phyloP scores from a whole-genome alignment of 2,888 invertebrate species.

The Dichetophora obliterata region DNA sequence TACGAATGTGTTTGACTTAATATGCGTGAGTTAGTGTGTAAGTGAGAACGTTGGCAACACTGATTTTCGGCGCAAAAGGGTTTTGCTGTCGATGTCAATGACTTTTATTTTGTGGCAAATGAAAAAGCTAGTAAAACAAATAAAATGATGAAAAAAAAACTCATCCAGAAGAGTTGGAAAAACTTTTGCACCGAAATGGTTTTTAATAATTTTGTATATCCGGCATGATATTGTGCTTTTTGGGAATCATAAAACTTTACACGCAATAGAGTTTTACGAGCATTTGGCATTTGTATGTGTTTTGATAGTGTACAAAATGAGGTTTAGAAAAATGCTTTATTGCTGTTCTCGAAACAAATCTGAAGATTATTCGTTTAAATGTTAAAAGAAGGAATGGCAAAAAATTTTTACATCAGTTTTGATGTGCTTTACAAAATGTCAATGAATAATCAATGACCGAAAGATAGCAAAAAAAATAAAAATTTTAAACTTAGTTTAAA shows the following conservation, averaged over 20 bases:
- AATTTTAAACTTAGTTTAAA: too few species aligned
- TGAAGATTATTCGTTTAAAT: neutral
- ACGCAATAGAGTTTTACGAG: slow-evolving; percentile 64
- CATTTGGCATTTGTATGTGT: neutral
- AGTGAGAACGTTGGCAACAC: slow-evolving; percentile 17
- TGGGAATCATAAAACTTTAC: slow-evolving; percentile 53
- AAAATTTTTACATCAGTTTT: neutral
- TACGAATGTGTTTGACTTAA: neutral
- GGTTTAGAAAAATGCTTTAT: neutral
- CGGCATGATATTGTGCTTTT: slow-evolving; percentile 41
- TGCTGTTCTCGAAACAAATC: too few species aligned
- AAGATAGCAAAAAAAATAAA: too few species aligned
- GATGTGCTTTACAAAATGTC: neutral
- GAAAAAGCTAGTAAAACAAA: slow-evolving; percentile 14
- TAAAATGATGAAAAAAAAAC: neutral
- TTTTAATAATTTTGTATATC: slow-evolving; percentile 40
- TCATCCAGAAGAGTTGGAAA: neutral
- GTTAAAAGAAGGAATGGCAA: neutral
- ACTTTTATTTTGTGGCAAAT: slow-evolving; percentile 19
- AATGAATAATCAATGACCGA: too few species aligned
- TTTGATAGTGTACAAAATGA: neutral
- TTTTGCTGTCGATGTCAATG: slow-evolving; percentile 24
- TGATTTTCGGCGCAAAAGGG: slow-evolving; percentile 25
- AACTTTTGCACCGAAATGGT: slow-evolving; percentile 20
- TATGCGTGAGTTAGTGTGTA: neutral